Conservation (phyloP, 2,797 vertebrate species). For the Micromesistius poutassou region DNA sequence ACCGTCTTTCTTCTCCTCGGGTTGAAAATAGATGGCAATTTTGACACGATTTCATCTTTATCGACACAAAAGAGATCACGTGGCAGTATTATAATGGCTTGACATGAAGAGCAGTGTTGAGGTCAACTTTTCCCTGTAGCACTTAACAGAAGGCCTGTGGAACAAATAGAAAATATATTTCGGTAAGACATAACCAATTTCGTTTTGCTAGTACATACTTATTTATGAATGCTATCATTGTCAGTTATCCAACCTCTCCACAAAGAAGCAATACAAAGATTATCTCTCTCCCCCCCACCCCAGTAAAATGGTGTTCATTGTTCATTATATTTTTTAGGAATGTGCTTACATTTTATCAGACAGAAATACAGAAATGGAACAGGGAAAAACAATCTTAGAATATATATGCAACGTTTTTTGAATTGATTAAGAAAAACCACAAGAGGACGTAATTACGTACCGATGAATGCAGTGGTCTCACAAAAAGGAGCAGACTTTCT, state of each 20-base stretch:
- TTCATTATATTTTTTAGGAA: no score
- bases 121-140: constrained; percentile 73
- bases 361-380: no score
- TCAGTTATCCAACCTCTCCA: background rate
- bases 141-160: constrained; percentile 65
- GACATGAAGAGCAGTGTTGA: constrained; percentile 72
- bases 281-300: no score
- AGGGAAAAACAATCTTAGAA: no score
- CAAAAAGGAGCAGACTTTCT: constrained; percentile 76
- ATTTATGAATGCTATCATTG: background rate
- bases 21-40: constrained; percentile 64
- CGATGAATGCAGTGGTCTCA: constrained; percentile 68
- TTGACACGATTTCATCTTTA: constrained; percentile 56
- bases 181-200: constrained; percentile 3
- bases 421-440: no score
- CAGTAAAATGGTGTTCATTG: no score
- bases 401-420: no score
- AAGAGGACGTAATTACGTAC: constrained; percentile 47
- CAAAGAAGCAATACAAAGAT: no score
- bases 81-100: constrained; percentile 74
- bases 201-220: no score
- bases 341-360: no score
- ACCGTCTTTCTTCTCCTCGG: constrained; percentile 59
- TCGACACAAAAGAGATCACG: constrained; percentile 50
- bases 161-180: background rate